phyloP scores from a whole-genome alignment of 2,797 vertebrate species.

The Dermochelys coriacea region DNA sequence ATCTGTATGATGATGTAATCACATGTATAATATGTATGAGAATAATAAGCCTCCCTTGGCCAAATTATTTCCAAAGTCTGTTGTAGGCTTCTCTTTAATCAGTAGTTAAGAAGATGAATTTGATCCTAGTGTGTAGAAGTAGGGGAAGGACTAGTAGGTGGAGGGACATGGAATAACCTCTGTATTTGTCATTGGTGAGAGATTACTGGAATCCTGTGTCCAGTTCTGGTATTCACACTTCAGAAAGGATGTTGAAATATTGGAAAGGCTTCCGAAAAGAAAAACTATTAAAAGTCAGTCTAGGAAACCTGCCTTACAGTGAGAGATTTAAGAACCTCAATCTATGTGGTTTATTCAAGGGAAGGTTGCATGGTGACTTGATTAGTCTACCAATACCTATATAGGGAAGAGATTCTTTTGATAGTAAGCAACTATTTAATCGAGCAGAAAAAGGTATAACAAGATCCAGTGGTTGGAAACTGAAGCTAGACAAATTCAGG shows the following conservation, averaged over 20 bases:
- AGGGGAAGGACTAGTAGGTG: background rate
- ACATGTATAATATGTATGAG: background rate
- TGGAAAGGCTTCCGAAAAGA: background rate
- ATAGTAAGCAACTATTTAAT: background rate
- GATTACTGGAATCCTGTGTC: background rate
- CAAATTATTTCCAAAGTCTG: constrained; percentile 9
- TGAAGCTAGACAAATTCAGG: background rate
- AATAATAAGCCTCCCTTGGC: background rate
- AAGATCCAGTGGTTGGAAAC: background rate
- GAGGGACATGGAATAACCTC: background rate
- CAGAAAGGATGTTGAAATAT: background rate
- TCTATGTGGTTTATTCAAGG: background rate
- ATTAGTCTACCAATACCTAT: background rate
- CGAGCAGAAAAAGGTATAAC: background rate
- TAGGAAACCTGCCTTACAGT: background rate
- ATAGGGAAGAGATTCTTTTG: background rate
- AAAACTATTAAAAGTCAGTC: background rate
- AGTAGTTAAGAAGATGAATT: background rate
- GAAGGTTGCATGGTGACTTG: background rate
- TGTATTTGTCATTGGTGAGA: background rate
- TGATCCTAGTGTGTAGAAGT: background rate
- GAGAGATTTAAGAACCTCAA: background rate
- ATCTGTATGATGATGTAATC: background rate
- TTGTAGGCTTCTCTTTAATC: constrained; percentile 2
- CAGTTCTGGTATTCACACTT: background rate